phyloP scores from a whole-genome alignment of 2,888 invertebrate genomes.

The Apotomis betuletana region DNA sequence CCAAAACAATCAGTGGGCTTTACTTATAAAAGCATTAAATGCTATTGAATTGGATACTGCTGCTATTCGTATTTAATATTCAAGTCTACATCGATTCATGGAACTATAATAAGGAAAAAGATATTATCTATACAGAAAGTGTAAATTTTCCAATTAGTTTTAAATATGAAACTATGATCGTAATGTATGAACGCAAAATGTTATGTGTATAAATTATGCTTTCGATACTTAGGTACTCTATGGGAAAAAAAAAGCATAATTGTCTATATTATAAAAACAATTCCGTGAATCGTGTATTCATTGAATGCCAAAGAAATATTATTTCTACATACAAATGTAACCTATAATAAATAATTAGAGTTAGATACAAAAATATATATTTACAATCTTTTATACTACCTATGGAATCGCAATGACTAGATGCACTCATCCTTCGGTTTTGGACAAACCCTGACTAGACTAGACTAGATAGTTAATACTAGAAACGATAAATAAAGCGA shows the following conservation, averaged over 20 bases:
- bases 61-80: background rate
- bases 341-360: conserved; percentile 11
- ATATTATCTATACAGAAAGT: too few species aligned
- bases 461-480: conserved; percentile 42
- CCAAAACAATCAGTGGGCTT: conserved; percentile 17
- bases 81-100: background rate
- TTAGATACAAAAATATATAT: conserved; percentile 49
- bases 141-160: too few species aligned
- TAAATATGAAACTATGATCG: too few species aligned
- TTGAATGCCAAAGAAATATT: too few species aligned
- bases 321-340: conserved; percentile 16
- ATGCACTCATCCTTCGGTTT: conserved; percentile 64
- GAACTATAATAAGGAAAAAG: background rate
- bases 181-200: too few species aligned
- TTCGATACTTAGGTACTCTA: too few species aligned
- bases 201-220: too few species aligned
- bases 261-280: background rate
- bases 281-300: background rate
- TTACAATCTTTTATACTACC: conserved; percentile 46
- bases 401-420: conserved; percentile 66
- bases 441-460: conserved; percentile 40
- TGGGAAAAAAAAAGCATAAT: too few species aligned
- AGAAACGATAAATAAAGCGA: conserved; percentile 46
- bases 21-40: conserved; percentile 19
- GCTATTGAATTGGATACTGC: background rate